phyloP scores from a whole-genome alignment of 2,888 invertebrate genomes.

The Teleogryllus oceanicus region DNA sequence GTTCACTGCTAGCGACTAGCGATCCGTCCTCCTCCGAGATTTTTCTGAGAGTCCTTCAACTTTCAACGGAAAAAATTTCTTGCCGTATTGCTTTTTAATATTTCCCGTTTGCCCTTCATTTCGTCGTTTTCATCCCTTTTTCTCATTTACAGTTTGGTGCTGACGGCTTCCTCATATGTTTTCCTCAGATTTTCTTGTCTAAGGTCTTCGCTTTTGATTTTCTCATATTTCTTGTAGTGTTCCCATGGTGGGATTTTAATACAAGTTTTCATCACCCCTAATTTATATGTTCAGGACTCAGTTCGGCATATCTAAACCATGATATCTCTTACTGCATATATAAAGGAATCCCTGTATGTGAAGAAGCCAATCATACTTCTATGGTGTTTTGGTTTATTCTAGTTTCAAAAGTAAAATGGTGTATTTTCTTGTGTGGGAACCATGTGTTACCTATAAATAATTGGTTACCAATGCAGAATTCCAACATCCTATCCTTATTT shows the following conservation, averaged over 20 bases:
- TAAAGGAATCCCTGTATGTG: background rate
- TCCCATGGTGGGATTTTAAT: background rate
- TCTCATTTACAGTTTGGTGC: no score
- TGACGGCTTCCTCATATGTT: no score
- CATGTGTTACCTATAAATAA: background rate
- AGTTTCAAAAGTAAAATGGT: no score
- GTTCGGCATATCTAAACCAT: background rate
- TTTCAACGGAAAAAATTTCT: no score
- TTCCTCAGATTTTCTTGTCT: background rate
- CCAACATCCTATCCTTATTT: no score
- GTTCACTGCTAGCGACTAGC: no score
- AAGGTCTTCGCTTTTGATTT: background rate
- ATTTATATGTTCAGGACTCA: background rate
- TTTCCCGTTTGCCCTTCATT: no score
- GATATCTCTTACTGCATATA: background rate
- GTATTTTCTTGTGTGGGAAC: background rate
- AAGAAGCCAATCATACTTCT: background rate
- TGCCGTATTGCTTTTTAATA: no score
- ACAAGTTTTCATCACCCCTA: background rate
- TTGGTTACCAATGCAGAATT: no score
- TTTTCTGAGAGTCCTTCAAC: no score
- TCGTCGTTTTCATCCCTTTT: no score
- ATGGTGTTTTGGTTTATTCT: background rate
- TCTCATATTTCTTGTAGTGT: background rate
- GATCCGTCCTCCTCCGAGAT: no score